These are phyloP conservation scores for Linnaemya vulpina DNA, from an alignment of 2,888 invertebrate genomes.

Conservation along the genomic window DNA sequence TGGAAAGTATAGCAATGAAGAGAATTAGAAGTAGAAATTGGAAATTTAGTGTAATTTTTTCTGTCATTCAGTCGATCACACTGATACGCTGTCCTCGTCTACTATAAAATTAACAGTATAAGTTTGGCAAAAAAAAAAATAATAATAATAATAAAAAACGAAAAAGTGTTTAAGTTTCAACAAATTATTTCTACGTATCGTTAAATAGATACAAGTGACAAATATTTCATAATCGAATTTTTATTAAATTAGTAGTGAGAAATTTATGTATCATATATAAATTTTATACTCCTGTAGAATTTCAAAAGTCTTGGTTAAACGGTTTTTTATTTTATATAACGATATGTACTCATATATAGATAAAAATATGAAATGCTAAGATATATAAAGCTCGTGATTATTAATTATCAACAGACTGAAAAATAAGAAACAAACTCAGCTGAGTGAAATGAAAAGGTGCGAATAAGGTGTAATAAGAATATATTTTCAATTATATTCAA, in stretches of 20 bases:
- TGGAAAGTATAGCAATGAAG: background rate
- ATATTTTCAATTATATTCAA: background rate
- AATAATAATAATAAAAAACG: background rate
- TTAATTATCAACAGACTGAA: background rate
- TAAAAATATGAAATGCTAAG: background rate
- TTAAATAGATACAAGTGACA: too few species aligned
- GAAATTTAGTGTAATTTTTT: background rate
- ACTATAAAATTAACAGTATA: background rate
- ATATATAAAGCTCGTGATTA: background rate
- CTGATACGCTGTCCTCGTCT: background rate
- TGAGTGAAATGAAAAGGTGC: conserved; percentile 17
- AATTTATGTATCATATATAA: too few species aligned
- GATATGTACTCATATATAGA: too few species aligned
- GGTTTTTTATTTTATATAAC: too few species aligned
- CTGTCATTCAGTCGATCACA: conserved; percentile 15
- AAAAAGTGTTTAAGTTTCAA: too few species aligned
- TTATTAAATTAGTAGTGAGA: too few species aligned
- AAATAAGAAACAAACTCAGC: background rate
- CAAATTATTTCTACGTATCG: too few species aligned
- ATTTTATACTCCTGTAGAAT: too few species aligned
- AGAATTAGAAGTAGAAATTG: conserved; percentile 1
- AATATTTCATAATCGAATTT: too few species aligned
- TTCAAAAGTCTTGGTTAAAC: too few species aligned
- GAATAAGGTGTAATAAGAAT: background rate
- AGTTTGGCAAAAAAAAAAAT: background rate